A percentile compares a stretch with the other conserved stretches of the same genome.
Evolutionary conservation across 2,113 vertebrate genomes (phyloP).

Genomic region (Ifrita kowaldi): DNA sequence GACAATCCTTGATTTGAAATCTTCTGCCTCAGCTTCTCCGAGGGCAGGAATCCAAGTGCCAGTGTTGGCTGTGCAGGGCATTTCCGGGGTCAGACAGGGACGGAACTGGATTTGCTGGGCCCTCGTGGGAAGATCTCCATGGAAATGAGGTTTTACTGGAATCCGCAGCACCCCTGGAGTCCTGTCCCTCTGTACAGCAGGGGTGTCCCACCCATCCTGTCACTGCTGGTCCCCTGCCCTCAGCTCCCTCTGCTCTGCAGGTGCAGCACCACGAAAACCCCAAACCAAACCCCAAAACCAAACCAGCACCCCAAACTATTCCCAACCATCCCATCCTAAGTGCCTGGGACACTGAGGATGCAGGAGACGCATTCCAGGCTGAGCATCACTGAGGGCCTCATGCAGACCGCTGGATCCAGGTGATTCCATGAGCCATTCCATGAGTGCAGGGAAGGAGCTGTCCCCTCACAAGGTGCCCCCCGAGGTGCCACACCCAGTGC

Average conservation of each 20-base stretch:
- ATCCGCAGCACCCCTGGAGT: not conserved
- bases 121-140: not conserved
- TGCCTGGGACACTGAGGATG: rapidly evolving
- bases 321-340: not conserved
- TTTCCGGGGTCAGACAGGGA: not conserved
- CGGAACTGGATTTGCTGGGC: not conserved
- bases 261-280: not conserved
- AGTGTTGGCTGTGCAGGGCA: not conserved
- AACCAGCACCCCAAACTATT: not conserved
- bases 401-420: not conserved
- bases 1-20: not conserved
- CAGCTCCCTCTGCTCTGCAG: not conserved
- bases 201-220: not conserved
- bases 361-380: rapidly evolving
- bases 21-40: not conserved
- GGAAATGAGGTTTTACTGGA: not conserved
- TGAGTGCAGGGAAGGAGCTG: not conserved
- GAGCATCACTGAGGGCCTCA: not conserved
- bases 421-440: rapidly evolving
- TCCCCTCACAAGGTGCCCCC: not conserved
- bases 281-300: not conserved
- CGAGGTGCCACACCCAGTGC: not conserved
- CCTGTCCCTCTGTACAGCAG: not conserved
- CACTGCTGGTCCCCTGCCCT: not conserved
- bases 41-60: not conserved